Conservation (phyloP, 1,140 invertebrate genomes). For the Drosophila truncata region DNA sequence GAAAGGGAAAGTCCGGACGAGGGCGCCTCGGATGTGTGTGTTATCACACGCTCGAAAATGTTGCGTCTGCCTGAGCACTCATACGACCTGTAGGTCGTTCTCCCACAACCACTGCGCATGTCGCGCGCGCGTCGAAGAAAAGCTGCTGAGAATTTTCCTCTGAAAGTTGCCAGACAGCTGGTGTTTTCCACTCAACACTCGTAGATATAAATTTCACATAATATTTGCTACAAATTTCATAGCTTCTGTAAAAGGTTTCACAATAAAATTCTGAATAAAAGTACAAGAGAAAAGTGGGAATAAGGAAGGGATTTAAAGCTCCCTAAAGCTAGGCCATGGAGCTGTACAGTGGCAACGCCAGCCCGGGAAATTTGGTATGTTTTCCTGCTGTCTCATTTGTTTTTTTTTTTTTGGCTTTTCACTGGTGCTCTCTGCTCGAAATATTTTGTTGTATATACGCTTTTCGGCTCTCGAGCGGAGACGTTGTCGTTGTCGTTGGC, state of each 20-base stretch:
- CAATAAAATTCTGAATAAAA: not conserved
- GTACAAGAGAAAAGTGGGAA: not conserved
- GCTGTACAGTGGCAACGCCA: slow-evolving; percentile 61
- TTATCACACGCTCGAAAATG: slow-evolving; percentile 79
- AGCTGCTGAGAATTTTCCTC: slow-evolving; percentile 66
- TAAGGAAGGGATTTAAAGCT: not conserved
- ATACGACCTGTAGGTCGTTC: slow-evolving; percentile 74
- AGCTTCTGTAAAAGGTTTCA: not conserved
- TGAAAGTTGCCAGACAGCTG: slow-evolving; percentile 58
- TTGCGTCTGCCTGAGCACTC: slow-evolving; percentile 65
- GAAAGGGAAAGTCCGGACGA: slow-evolving; percentile 68
- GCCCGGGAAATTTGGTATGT: slow-evolving; percentile 75
- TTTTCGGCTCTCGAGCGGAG: slow-evolving; percentile 78
- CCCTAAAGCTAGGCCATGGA: slow-evolving; percentile 30
- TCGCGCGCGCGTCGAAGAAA: slow-evolving; percentile 41
- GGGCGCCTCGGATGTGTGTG: slow-evolving; percentile 35
- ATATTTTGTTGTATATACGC: slow-evolving; percentile 81
- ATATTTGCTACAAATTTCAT: not conserved
- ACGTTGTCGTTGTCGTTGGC: slow-evolving; percentile 67
- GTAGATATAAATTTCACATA: not conserved
- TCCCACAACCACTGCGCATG: slow-evolving; percentile 54
- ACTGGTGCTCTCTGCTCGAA: slow-evolving; percentile 38
- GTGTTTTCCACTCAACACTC: slow-evolving; percentile 8
- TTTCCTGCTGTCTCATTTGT: slow-evolving; percentile 52
- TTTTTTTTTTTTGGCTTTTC: slow-evolving; percentile 36